Evolutionary conservation across 2,797 vertebrate genomes (phyloP).

Genomic region (Hyperoplus immaculatus): DNA sequence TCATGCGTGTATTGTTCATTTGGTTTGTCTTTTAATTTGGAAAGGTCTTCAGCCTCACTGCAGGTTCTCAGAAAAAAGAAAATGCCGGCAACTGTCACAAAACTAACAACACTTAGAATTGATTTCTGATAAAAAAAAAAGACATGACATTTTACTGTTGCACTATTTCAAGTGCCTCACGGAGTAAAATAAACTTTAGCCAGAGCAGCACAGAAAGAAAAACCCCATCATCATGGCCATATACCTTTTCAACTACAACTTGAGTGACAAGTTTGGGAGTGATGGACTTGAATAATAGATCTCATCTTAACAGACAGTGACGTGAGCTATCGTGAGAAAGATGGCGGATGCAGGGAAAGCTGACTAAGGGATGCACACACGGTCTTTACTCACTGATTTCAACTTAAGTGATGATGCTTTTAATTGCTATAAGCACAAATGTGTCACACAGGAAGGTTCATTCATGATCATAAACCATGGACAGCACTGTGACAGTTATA

Average conservation of each 20-base stretch:
- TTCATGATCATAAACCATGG: constrained; percentile 8
- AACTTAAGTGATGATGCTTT: constrained; percentile 34
- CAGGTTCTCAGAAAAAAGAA: constrained; percentile 2
- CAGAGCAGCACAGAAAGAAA: neutral
- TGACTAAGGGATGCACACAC: constrained; percentile 52
- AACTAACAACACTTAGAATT: constrained; percentile 21
- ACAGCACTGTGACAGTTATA: neutral
- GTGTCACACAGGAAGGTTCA: neutral
- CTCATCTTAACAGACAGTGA: neutral
- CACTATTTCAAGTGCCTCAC: constrained; percentile 13
- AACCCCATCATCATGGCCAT: neutral
- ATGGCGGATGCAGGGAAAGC: constrained; percentile 50
- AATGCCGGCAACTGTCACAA: constrained; percentile 12
- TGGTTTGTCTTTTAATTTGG: constrained; percentile 23
- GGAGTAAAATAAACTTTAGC: constrained; percentile 10
- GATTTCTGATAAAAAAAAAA: constrained; percentile 14
- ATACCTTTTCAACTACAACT: neutral
- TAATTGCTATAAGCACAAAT: constrained; percentile 10
- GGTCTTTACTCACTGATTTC: constrained; percentile 53
- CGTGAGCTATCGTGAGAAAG: constrained; percentile 7
- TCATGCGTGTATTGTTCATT: constrained; percentile 38
- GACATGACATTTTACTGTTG: neutral
- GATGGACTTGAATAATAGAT: neutral
- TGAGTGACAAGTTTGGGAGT: neutral
- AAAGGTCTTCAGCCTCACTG: constrained; percentile 6